Evolutionary conservation across 2,797 vertebrate species (phyloP), one percentile per base, ranked within the genome.

Genomic region (Lacerta agilis): DNA sequence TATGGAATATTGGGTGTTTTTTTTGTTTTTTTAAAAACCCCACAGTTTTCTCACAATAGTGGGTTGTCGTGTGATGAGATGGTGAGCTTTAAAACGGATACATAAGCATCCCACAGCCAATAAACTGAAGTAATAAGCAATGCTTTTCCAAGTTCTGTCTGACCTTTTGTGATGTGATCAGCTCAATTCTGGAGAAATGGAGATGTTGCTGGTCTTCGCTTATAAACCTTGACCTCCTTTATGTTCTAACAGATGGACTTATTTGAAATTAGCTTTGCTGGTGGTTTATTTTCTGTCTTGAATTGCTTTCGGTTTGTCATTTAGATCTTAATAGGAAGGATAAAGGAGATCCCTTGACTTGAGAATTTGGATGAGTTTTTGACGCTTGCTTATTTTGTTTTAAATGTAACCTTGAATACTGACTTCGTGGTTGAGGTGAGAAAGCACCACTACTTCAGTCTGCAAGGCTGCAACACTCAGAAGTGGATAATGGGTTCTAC

Each of bases 301-400:
- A 94, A 93, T 92, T 93, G 85, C 69, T 91, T 95, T 94, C 91
- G 10, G 38, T 89, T 96, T 94, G 92, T 94, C 4, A 1, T 93
- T 94, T 94, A 90, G 89, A 86, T 95, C 87, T 95, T 94, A 83
- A 64, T 73, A 94, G 85, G 76, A 94, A 41, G 91, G 89, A 45
- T 58, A 71, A 75, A 90, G 82, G 88, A 64, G 79, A 29, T 79
- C 73, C 75, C 77, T 58, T 88, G n/a, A 86, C 69, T 64, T 27
- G 20, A 73, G 29, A 82, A 67, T 80, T 41, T 25, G 15, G 79
- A 75, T 25, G 4, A 27, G 5, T 79, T 91, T 79, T 78, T 93
- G 92, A 85, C 93, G 91, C 87, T 89, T 94, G 92, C 87, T 89
- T 4, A 0, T 27, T 5, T 88, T 55, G 27, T 88, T 55, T 87